Evolutionary conservation across 1,140 invertebrate genomes (phyloP).

Genomic region (Batillaria attramentaria): DNA sequence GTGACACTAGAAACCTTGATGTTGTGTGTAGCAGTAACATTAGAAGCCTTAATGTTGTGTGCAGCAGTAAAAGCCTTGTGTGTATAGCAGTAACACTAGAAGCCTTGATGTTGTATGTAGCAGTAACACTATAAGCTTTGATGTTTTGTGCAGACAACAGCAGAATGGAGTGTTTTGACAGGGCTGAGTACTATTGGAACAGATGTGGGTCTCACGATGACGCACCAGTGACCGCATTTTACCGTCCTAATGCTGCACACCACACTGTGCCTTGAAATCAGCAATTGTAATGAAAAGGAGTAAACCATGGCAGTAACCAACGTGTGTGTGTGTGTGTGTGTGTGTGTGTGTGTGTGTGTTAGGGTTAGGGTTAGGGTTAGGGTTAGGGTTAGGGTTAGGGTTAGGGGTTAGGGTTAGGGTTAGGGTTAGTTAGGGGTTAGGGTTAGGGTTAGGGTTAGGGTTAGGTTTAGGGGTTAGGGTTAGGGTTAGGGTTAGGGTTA

Average conservation of each 20-base stretch:
- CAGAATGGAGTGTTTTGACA: background rate
- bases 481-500: slow-evolving; percentile 6
- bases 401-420: no score
- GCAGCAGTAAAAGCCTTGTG: background rate
- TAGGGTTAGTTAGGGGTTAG: background rate
- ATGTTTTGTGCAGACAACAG: background rate
- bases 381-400: slow-evolving; percentile 5
- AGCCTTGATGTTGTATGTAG: background rate
- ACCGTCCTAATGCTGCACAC: background rate
- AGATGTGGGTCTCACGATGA: background rate
- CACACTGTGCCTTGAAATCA: background rate
- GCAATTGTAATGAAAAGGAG: no score
- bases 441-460: slow-evolving; percentile 5
- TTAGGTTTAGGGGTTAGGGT: no score
- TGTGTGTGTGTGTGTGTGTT: no score
- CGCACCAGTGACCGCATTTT: background rate
- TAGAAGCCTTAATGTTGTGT: background rate
- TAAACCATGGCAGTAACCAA: no score
- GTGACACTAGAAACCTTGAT: background rate
- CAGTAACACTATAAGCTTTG: background rate
- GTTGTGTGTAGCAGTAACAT: background rate
- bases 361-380: slow-evolving; percentile 5
- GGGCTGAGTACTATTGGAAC: background rate
- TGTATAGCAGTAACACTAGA: background rate
- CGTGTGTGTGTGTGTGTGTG: no score